phyloP scores from a whole-genome alignment of 1,140 invertebrate genomes.

The Phymastichus coffea region DNA sequence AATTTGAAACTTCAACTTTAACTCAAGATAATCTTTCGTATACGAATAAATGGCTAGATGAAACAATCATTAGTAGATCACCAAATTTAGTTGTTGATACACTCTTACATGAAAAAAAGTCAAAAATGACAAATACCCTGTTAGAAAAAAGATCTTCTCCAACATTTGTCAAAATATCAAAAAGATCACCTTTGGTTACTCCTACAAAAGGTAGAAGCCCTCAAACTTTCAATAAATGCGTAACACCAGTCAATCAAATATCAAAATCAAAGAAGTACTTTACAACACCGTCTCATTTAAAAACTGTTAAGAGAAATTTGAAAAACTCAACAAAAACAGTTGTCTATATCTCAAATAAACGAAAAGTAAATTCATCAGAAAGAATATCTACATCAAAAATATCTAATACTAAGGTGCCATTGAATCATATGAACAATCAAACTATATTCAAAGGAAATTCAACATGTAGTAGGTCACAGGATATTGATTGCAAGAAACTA shows the following conservation, averaged over 20 bases:
- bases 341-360: conserved; percentile 1
- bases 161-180: background rate
- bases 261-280: conserved; percentile 12
- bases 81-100: conserved; percentile 25
- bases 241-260: background rate
- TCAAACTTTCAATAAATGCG: background rate
- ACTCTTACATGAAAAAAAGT: background rate
- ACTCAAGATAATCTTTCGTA: background rate
- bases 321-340: conserved; percentile 5
- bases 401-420: conserved; percentile 4
- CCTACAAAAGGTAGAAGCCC: conserved; percentile 4
- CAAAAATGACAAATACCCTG: conserved; percentile 5
- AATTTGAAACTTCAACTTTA: background rate
- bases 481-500: conserved; percentile 5
- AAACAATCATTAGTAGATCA: conserved; percentile 28
- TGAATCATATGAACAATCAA: conserved; percentile 28
- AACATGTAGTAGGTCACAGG: too few species aligned
- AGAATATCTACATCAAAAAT: background rate
- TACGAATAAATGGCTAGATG: conserved; percentile 4
- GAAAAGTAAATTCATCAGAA: background rate
- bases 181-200: conserved; percentile 1
- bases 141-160: conserved; percentile 17
- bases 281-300: background rate
- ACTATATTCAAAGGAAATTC: too few species aligned
- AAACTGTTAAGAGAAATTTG: background rate